Evolutionary conservation across 1,140 invertebrate genomes (phyloP), one percentile per base, ranked within the genome.

Genomic region (Zaprionus camerounensis): DNA sequence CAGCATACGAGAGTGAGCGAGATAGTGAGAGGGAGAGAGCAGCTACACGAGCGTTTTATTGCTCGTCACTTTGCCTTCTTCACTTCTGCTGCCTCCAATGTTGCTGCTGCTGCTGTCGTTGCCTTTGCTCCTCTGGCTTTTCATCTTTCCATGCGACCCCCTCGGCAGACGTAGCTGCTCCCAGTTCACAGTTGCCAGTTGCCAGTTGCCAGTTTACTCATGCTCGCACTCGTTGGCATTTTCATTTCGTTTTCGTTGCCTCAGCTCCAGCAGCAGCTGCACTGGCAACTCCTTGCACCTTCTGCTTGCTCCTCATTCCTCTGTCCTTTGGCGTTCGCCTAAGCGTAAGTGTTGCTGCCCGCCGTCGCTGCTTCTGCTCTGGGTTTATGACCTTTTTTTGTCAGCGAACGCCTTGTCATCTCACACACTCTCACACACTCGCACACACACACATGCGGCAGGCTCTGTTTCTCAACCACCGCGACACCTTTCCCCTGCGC

Each of bases 301-400:
- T 36, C 56, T 38, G 59, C 70, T 26, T 44, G 31, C 22, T 38
- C 26, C 36, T 55, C 31, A 34, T 2, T 31, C 31, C 31, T 46
- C 46, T 64, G 34, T 70, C 68, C 58, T 67, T 78, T 68, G 41
- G 64, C 34, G 70, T 66, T 55, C 61, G 61, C 34, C 38, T 38
- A 67, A 73, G 64, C 57, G 64, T 73, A 67, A 66, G 63, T 61
- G 74, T 68, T 75, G 56, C 72, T n/a, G 51, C 38, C 41, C 41
- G n/a, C 7, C 7, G 41, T 26, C 59, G 62, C 74, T 72, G 83
- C 56, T 70, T 65, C 71, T 71, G 63, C 78, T 67, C 34, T 51
- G 76, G 70, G 81, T 78, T 91, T 90, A 91, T 82, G 82, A 85
- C 76, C 76, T 91, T 80, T 87, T 81, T 78, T 71, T 82, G 75